A percentile compares a stretch with the other conserved stretches of the same genome.
phyloP scores from a whole-genome alignment of 2,113 vertebrate genomes.

The Sinocyclocheilus anshuiensis region DNA sequence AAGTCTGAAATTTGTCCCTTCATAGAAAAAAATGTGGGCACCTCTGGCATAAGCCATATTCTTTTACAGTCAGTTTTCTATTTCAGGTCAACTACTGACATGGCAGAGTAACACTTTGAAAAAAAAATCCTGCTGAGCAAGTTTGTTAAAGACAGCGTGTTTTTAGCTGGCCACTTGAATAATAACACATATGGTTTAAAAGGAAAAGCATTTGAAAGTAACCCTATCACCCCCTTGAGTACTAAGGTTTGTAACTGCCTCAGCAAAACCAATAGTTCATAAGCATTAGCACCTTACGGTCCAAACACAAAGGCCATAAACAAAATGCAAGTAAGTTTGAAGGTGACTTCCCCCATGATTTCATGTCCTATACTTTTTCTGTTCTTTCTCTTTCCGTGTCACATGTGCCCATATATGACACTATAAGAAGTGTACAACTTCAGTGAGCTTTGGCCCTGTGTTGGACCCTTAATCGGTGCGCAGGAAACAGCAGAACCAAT shows the following conservation, averaged over 20 bases:
- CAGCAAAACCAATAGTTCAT: not conserved
- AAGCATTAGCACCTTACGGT: not conserved
- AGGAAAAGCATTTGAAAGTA: not conserved
- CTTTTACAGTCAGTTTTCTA: not conserved
- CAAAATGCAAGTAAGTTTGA: not conserved
- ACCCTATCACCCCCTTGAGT: not conserved
- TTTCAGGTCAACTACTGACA: not conserved
- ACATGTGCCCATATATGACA: not conserved
- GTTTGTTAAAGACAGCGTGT: not conserved
- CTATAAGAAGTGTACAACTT: not conserved
- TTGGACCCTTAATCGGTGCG: constrained; percentile 73
- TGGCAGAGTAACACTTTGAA: not conserved
- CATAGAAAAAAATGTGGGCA: not conserved
- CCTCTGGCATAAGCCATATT: not conserved
- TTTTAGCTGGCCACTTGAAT: not conserved
- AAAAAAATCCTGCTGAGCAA: not conserved
- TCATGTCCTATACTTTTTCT: not conserved
- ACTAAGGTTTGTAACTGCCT: not conserved
- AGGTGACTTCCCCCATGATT: not conserved
- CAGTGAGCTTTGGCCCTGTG: not conserved
- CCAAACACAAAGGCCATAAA: not conserved
- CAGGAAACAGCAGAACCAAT: constrained; percentile 84
- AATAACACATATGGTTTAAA: constrained; percentile 20
- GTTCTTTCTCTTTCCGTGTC: not conserved
- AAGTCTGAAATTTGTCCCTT: too few relatives aligned